Conservation (phyloP, 2,113 vertebrate genomes). For the Neomonachus schauinslandi region DNA sequence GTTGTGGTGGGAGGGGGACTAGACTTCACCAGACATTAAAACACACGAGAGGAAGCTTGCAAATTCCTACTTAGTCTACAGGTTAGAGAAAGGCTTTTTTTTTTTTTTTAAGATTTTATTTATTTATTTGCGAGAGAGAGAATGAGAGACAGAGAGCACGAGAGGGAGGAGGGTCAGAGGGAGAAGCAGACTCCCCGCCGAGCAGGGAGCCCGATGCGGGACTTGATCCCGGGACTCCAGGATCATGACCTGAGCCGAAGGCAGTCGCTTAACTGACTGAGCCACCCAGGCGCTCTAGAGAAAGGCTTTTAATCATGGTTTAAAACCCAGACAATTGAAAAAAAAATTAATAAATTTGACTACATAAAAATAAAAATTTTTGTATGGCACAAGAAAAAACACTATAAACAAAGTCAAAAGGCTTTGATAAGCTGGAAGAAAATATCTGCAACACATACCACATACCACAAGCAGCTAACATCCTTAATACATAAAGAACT, state of each 20-base stretch:
- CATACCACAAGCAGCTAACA: not conserved
- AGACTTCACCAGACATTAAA: not conserved
- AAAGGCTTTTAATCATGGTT: not conserved
- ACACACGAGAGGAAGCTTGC: not conserved
- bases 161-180: too few relatives aligned
- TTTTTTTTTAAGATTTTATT: too few relatives aligned
- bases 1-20: not conserved
- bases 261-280: too few relatives aligned
- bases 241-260: too few relatives aligned
- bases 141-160: too few relatives aligned
- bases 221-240: too few relatives aligned
- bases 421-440: not conserved
- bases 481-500: constrained; percentile 12
- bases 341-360: not conserved
- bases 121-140: too few relatives aligned
- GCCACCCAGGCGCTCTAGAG: too few relatives aligned
- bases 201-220: too few relatives aligned
- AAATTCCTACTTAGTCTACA: not conserved
- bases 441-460: not conserved
- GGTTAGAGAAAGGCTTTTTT: not conserved
- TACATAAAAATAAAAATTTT: not conserved
- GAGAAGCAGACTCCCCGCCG: too few relatives aligned
- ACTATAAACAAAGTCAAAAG: constrained; percentile 37
- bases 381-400: not conserved
- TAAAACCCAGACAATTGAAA: not conserved